A percentile compares a stretch with the other conserved stretches of the same genome.
phyloP scores from a whole-genome alignment of 2,113 vertebrate genomes.

The Salvelinus sp. region DNA sequence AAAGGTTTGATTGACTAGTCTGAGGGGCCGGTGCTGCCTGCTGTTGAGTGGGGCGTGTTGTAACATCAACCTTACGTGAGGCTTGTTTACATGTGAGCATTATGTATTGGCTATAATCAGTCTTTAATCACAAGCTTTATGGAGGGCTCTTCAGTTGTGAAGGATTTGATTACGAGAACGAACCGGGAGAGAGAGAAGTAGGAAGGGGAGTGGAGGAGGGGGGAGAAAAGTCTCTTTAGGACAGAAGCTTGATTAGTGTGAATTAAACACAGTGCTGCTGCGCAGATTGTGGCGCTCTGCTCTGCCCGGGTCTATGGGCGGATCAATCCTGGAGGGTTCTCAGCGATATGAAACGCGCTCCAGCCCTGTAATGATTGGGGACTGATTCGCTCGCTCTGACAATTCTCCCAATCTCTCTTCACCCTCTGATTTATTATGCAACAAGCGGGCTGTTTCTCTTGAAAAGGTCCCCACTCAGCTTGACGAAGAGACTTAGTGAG shows the following conservation, averaged over 20 bases:
- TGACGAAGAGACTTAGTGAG: too few species aligned
- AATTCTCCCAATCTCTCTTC: slow-evolving; percentile 13
- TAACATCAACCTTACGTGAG: slow-evolving; percentile 15
- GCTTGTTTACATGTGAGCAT: slow-evolving; percentile 28
- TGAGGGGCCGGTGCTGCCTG: not conserved
- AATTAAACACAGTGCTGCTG: slow-evolving; percentile 19
- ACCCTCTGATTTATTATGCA: slow-evolving; percentile 35
- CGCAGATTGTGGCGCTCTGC: too few species aligned
- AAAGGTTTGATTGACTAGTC: not conserved
- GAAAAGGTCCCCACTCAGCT: not conserved
- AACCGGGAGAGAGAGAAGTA: not conserved
- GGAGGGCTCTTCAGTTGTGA: slow-evolving; percentile 28
- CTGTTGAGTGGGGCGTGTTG: not conserved
- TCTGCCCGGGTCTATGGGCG: not conserved
- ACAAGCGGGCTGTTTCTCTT: slow-evolving; percentile 1
- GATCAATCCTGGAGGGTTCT: slow-evolving; percentile 4
- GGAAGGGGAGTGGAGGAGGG: not conserved
- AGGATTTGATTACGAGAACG: slow-evolving; percentile 24
- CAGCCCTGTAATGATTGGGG: slow-evolving; percentile 7
- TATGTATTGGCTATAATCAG: slow-evolving; percentile 35
- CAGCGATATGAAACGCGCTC: slow-evolving; percentile 10
- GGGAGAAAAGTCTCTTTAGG: slow-evolving; percentile 13
- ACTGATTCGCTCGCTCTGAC: slow-evolving; percentile 3
- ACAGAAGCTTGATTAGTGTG: not conserved
- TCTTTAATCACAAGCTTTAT: slow-evolving; percentile 30